These are phyloP conservation scores for Zaprionus inermis DNA, from an alignment of 1,140 invertebrate species.

Conservation along the genomic window DNA sequence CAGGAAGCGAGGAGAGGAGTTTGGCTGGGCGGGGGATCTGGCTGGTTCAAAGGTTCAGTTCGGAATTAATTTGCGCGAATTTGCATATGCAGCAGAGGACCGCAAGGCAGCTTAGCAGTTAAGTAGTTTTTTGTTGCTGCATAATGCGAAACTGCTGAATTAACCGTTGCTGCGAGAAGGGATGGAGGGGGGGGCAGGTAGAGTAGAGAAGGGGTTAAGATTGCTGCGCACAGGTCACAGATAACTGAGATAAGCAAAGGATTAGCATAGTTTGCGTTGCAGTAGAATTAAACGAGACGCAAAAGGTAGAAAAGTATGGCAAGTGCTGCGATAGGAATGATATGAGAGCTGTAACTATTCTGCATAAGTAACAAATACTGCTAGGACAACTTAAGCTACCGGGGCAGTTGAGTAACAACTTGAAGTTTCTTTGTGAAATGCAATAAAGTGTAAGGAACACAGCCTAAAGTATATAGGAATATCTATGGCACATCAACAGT, in stretches of 20 bases:
- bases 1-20: background rate
- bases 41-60: conserved; percentile 68
- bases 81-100: conserved; percentile 74
- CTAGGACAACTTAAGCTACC: background rate
- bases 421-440: no score
- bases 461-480: no score
- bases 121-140: conserved; percentile 77
- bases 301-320: background rate
- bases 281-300: background rate
- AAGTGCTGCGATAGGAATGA: background rate
- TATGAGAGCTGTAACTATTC: background rate
- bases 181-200: background rate
- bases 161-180: conserved; percentile 54
- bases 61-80: conserved; percentile 80
- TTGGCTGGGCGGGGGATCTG: no score
- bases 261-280: conserved; percentile 46
- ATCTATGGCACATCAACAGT: background rate
- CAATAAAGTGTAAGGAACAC: no score
- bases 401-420: no score
- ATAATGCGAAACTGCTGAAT: conserved; percentile 71
- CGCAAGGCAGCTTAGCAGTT: conserved; percentile 67
- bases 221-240: conserved; percentile 35
- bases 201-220: no score
- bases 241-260: conserved; percentile 38
- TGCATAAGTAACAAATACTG: no score